These are phyloP conservation scores for Azorinus chamasolen DNA, from an alignment of 2,888 invertebrate species.

Conservation along the genomic window DNA sequence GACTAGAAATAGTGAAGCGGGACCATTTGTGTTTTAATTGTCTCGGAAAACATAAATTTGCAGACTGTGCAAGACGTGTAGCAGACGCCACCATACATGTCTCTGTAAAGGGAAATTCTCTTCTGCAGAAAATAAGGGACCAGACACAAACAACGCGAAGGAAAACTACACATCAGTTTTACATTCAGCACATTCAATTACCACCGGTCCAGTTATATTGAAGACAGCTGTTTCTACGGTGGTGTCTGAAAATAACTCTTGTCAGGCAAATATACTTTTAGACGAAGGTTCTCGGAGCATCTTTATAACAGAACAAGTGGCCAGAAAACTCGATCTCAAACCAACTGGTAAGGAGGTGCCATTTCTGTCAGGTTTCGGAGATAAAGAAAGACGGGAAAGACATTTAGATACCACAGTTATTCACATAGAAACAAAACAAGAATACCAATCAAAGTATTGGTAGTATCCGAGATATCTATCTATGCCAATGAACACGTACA, in stretches of 20 bases:
- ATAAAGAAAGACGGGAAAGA: neutral
- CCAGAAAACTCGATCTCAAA: conserved; percentile 22
- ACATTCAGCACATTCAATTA: conserved; percentile 13
- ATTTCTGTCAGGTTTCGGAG: conserved; percentile 36
- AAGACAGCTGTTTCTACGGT: conserved; percentile 7
- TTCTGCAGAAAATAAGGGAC: neutral
- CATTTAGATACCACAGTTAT: conserved; percentile 12
- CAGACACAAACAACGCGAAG: neutral
- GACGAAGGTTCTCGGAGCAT: conserved; percentile 37
- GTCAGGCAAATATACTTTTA: conserved; percentile 32
- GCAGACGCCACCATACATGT: conserved; percentile 23
- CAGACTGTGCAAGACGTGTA: conserved; percentile 21
- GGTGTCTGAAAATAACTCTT: neutral
- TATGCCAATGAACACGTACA: neutral
- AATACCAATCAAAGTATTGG: conserved; percentile 21
- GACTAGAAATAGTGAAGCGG: conserved; percentile 18
- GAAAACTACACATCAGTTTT: conserved; percentile 1
- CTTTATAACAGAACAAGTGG: conserved; percentile 30
- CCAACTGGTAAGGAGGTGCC: conserved; percentile 17
- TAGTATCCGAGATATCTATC: conserved; percentile 4
- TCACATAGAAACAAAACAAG: conserved; percentile 2
- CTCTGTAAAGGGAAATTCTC: conserved; percentile 2
- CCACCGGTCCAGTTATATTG: neutral
- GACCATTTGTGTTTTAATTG: conserved; percentile 31
- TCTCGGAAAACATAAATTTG: conserved; percentile 20